Base-by-base conservation (phyloP, 2,888 invertebrate species). In the Atherix ibis region DNA sequence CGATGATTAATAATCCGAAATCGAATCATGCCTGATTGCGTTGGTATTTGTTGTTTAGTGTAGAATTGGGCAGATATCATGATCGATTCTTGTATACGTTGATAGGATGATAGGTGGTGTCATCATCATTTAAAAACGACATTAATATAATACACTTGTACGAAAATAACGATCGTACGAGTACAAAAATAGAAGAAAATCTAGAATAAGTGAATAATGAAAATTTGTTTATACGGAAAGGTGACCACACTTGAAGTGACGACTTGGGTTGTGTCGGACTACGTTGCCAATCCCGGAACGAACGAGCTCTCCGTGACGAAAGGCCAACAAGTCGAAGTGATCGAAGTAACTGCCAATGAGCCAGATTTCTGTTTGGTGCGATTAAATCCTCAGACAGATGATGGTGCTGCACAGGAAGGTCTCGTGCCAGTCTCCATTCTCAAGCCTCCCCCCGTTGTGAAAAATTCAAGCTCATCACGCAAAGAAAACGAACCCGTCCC, bases 261-360 rank as follows among this genome's bases (percentile, higher is more conserved):
- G 39, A n/a, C n/a, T n/a, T 87, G 87, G 87, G 85, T 89, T 48
- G 74, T 88, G 36, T 80, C 81, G 43, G 91, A 92, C 57, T 84
- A 82, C 58, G 65, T 67, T 17, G 76, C 82, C n/a, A 68, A 78
- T 13, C 66, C 73, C 9, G 76, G 77, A 44, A 66, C 77, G 30
- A 76, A 78, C 36, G 91, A 92, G 61, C 62, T 92, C 48, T 76
- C 76, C 34, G 88, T 94, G 28, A 68, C 69, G 42, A 87, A 88
- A 58, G 92, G 92, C 16, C 91, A 91, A 63, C 91, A 91, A 63
- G 91, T 92, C 42, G 92, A 92, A 57, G 78, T 92, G 43, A 66
- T 92, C 44, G 91, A 92, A 56, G 45, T 49, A 40, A 68, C 74
- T 42, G 75, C 76, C 51, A 64, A 71, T 39, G 64, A 77, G 49